Conservation (phyloP, 1,140 invertebrate genomes). For the Schlechtendalia chinensis region DNA sequence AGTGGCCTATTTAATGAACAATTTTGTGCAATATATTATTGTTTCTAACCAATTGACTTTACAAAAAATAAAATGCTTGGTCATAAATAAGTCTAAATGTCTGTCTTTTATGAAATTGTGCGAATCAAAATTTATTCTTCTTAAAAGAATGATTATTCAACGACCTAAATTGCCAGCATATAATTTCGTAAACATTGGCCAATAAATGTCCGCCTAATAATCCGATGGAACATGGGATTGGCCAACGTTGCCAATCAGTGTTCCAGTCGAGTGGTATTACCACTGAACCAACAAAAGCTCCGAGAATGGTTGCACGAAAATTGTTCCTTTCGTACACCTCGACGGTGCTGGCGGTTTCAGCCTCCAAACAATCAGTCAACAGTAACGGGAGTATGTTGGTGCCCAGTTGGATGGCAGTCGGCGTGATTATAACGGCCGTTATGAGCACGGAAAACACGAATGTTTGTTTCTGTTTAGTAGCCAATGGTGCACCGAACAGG, state of each 20-base stretch:
- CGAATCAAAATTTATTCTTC: constrained; percentile 25
- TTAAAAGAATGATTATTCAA: constrained; percentile 12
- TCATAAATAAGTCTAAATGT: not conserved
- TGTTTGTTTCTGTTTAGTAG: constrained; percentile 68
- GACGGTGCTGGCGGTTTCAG: constrained; percentile 53
- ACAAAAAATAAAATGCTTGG: too few relatives aligned
- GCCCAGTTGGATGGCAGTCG: constrained; percentile 64
- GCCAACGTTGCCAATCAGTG: constrained; percentile 82
- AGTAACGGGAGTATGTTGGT: constrained; percentile 59
- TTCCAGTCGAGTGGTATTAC: constrained; percentile 92
- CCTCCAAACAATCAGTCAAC: constrained; percentile 63
- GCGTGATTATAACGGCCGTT: constrained; percentile 67
- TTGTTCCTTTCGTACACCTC: constrained; percentile 35
- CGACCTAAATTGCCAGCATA: constrained; percentile 34
- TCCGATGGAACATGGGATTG: constrained; percentile 71
- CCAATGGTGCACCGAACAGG: constrained; percentile 73
- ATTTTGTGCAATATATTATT: not conserved
- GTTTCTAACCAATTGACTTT: too few relatives aligned
- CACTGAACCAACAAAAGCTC: constrained; percentile 84
- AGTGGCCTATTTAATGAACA: not conserved
- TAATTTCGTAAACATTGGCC: constrained; percentile 41
- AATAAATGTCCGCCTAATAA: constrained; percentile 62
- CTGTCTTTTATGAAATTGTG: not conserved
- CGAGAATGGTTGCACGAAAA: constrained; percentile 63
- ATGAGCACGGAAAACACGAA: constrained; percentile 69